phyloP scores from a whole-genome alignment of 2,113 vertebrate species.

The Grus americana region DNA sequence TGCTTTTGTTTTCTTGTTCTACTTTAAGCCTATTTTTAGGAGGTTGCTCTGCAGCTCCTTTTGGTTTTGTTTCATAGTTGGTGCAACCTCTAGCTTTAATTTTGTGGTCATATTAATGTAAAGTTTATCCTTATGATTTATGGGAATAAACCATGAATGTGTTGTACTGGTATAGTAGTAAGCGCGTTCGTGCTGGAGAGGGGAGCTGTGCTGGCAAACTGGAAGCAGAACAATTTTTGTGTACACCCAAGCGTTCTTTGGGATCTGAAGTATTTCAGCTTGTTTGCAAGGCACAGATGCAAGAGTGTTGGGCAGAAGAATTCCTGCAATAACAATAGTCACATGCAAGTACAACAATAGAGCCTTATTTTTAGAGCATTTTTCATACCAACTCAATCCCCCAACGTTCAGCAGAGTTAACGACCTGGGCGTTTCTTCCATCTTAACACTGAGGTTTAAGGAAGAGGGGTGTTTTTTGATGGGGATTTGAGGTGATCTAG shows the following conservation, averaged over 20 bases:
- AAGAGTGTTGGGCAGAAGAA: not conserved
- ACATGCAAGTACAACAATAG: constrained; percentile 3
- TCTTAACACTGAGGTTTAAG: not conserved
- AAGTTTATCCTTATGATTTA: not conserved
- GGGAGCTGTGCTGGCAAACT: not conserved
- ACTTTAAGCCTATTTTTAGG: not conserved
- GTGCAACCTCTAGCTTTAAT: not conserved
- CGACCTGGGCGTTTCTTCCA: not conserved
- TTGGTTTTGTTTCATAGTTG: not conserved
- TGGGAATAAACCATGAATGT: not conserved
- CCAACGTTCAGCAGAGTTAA: not conserved
- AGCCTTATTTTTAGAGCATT: constrained; percentile 37
- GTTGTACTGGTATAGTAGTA: not conserved
- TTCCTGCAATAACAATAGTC: not conserved
- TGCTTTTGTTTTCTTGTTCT: not conserved
- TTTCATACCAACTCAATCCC: not conserved
- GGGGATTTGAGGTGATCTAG: too few relatives aligned
- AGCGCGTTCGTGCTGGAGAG: accelerated
- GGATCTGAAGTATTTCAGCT: not conserved
- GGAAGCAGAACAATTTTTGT: not conserved
- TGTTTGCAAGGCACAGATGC: not conserved
- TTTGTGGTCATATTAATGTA: not conserved
- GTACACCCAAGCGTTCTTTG: not conserved
- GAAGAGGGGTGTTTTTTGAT: accelerated
- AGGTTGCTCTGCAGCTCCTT: not conserved